Percentiles rank a stretch among this genome's conserved stretches.
phyloP scores from a whole-genome alignment of 2,888 invertebrate genomes.

The Brachyptera putata region DNA sequence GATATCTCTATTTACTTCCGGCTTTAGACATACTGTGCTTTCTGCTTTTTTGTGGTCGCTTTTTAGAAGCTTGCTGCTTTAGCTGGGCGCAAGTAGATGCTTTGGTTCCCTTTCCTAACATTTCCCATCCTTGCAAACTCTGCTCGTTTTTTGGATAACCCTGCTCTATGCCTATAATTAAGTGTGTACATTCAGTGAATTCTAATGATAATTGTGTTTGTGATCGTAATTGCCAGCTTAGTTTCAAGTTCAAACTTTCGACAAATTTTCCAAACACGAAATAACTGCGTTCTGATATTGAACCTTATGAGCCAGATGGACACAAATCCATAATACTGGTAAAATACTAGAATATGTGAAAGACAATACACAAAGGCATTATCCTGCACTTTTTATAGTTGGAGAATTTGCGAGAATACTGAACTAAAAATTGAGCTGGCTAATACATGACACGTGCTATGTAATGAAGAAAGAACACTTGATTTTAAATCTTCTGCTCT shows the following conservation, averaged over 20 bases:
- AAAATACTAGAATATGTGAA: too few species aligned
- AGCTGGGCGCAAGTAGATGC: constrained; percentile 35
- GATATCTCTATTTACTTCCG: constrained; percentile 25
- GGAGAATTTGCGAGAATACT: too few species aligned
- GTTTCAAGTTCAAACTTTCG: neutral
- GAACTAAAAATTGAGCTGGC: too few species aligned
- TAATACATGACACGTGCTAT: neutral
- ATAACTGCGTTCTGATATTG: too few species aligned
- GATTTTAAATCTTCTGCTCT: neutral
- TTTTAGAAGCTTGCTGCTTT: constrained; percentile 33
- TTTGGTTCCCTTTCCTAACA: constrained; percentile 31
- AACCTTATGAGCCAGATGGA: too few species aligned
- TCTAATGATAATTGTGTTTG: neutral
- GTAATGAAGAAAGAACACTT: neutral
- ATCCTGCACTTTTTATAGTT: too few species aligned
- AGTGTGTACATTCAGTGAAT: too few species aligned
- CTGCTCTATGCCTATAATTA: constrained; percentile 35
- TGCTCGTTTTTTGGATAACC: constrained; percentile 40
- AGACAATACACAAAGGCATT: too few species aligned
- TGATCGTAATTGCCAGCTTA: neutral
- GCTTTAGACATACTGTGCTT: constrained; percentile 33
- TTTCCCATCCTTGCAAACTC: constrained; percentile 29
- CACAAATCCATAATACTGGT: too few species aligned
- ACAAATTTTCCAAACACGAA: neutral
- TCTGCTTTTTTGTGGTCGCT: constrained; percentile 34